A percentile compares a stretch with the other conserved stretches of the same genome.
Evolutionary conservation across 2,113 vertebrate species (phyloP).

Genomic region (Suncus etruscus): DNA sequence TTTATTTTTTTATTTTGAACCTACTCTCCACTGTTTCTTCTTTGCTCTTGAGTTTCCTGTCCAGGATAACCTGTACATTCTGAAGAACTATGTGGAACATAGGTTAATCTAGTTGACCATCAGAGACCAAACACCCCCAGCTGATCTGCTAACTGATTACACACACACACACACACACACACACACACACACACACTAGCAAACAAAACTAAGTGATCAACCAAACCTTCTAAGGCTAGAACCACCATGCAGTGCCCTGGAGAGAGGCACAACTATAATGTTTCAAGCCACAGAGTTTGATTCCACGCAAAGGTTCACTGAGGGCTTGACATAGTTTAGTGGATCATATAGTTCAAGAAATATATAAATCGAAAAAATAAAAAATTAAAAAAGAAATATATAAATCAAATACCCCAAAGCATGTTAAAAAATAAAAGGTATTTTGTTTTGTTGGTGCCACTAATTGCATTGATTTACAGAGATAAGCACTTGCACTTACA

Average conservation of each 20-base stretch:
- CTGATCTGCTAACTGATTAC: background rate
- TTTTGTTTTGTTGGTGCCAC: background rate
- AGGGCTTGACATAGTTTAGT: background rate
- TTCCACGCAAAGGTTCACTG: conserved; percentile 31
- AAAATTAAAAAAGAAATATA: no score
- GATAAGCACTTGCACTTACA: background rate
- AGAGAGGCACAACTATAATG: background rate
- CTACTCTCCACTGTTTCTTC: background rate
- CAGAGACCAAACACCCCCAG: background rate
- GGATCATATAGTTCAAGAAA: conserved; percentile 37
- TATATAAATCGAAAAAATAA: conserved; percentile 32
- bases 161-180: background rate
- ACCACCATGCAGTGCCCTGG: background rate
- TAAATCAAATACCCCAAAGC: background rate
- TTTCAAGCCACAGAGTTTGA: conserved; percentile 48
- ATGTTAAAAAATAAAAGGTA: conserved; percentile 3
- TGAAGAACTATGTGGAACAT: background rate
- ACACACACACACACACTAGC: background rate
- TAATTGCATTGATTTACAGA: conserved; percentile 13
- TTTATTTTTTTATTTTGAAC: background rate
- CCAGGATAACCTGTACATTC: background rate
- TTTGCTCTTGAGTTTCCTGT: background rate
- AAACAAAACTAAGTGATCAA: background rate
- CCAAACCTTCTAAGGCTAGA: background rate
- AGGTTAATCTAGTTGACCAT: background rate